Percentiles rank a stretch among this genome's conserved stretches.
Conservation (phyloP, 2,797 vertebrate species). For the Silurus lanzhouensis region DNA sequence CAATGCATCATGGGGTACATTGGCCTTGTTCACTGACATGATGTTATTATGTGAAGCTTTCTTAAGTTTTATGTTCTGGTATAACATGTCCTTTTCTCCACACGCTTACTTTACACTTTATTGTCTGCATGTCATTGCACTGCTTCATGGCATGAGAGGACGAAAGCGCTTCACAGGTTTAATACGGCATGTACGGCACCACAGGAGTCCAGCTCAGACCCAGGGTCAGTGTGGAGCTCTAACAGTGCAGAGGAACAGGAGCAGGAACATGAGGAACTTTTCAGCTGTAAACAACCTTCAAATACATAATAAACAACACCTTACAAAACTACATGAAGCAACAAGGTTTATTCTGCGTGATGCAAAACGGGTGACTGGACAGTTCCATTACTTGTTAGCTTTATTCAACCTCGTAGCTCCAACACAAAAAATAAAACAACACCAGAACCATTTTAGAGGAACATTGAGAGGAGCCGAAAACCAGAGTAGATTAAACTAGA, state of each 20-base stretch:
- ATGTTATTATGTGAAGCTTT: neutral
- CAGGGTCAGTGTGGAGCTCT: neutral
- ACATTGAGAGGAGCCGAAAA: neutral
- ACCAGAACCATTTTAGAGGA: neutral
- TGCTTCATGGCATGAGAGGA: neutral
- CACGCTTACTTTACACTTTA: neutral
- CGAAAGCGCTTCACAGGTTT: neutral
- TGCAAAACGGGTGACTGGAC: neutral
- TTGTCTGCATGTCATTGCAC: neutral
- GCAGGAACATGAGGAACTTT: neutral
- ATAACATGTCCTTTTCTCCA: neutral
- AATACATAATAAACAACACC: neutral
- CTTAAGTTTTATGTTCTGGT: neutral
- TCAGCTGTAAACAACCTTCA: neutral
- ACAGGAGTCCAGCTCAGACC: neutral
- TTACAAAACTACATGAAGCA: neutral
- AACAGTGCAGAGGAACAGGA: neutral
- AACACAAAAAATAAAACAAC: neutral
- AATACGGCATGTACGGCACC: neutral
- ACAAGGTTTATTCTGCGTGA: neutral
- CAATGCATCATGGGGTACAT: conserved; percentile 8
- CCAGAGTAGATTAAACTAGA: neutral
- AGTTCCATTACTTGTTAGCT: neutral
- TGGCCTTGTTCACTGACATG: conserved; percentile 1
- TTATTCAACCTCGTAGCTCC: neutral